A percentile compares a stretch with the other conserved stretches of the same genome.
Evolutionary conservation across 2,113 vertebrate genomes (phyloP).

Genomic region (Meles meles): DNA sequence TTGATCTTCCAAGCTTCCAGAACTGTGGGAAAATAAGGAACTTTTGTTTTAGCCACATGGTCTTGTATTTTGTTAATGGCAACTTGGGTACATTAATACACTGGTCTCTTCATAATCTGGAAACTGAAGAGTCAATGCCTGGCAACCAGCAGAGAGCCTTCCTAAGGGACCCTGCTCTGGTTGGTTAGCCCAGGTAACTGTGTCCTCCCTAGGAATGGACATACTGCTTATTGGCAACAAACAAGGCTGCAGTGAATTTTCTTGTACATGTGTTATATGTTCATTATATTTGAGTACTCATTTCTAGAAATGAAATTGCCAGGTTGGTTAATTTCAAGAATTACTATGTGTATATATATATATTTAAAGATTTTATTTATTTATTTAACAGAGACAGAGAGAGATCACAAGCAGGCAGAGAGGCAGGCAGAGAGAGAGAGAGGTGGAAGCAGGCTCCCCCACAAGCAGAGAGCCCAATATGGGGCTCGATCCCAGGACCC

Average conservation of each 20-base stretch:
- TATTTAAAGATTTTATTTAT: too few species aligned
- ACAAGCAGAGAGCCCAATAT: too few species aligned
- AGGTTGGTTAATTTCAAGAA: background rate
- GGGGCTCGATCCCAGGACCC: too few species aligned
- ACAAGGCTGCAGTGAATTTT: background rate
- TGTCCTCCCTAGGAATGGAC: background rate
- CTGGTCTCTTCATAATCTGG: background rate
- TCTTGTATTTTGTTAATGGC: background rate
- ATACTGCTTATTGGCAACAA: background rate
- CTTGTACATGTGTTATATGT: background rate
- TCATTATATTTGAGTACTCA: background rate
- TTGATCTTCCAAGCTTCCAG: background rate
- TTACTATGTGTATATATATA: background rate
- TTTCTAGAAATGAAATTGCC: slow-evolving; percentile 18
- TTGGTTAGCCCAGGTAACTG: background rate
- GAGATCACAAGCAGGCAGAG: too few species aligned
- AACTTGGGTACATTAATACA: background rate
- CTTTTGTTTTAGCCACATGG: background rate
- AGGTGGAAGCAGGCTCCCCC: too few species aligned
- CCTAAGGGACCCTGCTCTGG: background rate
- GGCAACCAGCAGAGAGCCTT: background rate
- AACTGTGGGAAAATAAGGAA: background rate
- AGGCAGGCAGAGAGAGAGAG: accelerated
- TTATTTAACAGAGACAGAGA: too few species aligned
- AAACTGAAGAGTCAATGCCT: background rate